Base-by-base conservation (phyloP, 1,140 invertebrate species). In the Oryzaephilus surinamensis region DNA sequence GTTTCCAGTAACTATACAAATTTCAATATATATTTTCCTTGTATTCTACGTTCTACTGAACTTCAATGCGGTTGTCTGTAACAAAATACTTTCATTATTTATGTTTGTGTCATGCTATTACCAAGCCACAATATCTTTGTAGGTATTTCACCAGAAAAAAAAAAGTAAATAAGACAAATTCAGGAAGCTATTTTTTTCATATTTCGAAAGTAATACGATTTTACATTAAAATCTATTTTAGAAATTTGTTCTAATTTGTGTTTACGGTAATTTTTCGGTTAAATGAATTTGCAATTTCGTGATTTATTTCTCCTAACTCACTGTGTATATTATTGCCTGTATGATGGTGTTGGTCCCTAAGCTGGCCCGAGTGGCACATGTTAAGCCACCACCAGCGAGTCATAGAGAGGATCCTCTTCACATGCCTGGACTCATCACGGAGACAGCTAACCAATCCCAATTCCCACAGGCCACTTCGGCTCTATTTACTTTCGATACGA, bases 321-420 rank as follows among this genome's bases (percentile, higher is more conserved):
- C 53, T 51, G 38, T 52, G 48, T 23, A 32, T 28, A 32, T 41
- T 50, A 21, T 48, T 40, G 14, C 30, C 30, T 36, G 43, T 44
- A 20, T 46, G 20, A 24, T 24, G 31, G 13, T 46, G 34, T 37
- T 32, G 31, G 14, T 43, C 45, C 21, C 43, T 41, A 11, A 55
- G 44, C 29, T 50, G 48, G 45, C 54, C 58, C 43, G 58, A 58
- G 45, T 60, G 58, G 55, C 58, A 60, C 56, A 60, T 57, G 41
- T 58, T 60, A 33, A 60, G 40, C 56, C 58, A 60, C 55, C 56
- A 60, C 58, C 58, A 60, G 38, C 58, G 58, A 41, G 55, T 60
- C 58, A 60, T 60, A n/a, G n/a, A n/a, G n/a, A n/a, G n/a, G n/a
- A n/a, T n/a, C 26, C 34, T n/a, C n/a, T n/a, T 32, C 14, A 13